Evolutionary conservation across 1,140 invertebrate species (phyloP), one percentile per base, ranked within the genome.

Genomic region (Drosophila hydei): DNA sequence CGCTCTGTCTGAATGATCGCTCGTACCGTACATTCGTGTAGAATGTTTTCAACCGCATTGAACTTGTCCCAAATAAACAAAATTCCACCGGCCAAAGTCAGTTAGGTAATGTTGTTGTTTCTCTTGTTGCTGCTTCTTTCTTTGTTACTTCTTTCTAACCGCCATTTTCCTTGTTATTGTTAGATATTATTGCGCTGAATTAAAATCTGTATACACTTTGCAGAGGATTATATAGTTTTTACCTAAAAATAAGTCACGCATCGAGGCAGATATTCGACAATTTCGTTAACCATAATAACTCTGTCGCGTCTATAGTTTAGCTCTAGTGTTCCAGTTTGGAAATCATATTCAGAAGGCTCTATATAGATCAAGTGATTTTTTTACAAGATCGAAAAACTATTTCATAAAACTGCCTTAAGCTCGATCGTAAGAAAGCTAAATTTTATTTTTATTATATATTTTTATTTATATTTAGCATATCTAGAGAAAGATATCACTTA

Each of bases 21-120:
- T 64, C 68, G 48, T 33, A 42, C 50, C 68, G 52, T 65, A 48
- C 23, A 42, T 60, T 52, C 25, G 47, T 25, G 54, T 30, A 47
- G 64, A 69, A 69, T 68, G 50, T 21, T 48, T 55, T 55, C 42
- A 36, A 63, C 19, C 55, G n/a, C 75, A 50, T 43, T 83, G 79
- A 84, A 85, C 79, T 84, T 84, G 79, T 84, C 79, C 79, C 79
- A 84, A 84, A 84, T 85, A 84, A 84, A 84, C 79, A 84, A 84
- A 84, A 84, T 84, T 83, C 79, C 79, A 84, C 58, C 43, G 68
- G 67, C 55, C 63, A 65, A 81, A 75, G 54, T 54, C 48, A 59
- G 70, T 81, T 64, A 65, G 60, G 78, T 68, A 73, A 79, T 77
- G 19, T 65, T 73, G 25, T 69, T 61, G 50, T 19, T 19, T 18